Evolutionary conservation across 2,797 vertebrate species (phyloP), one percentile per base, ranked within the genome.

Genomic region (Podarcis lilfordi): DNA sequence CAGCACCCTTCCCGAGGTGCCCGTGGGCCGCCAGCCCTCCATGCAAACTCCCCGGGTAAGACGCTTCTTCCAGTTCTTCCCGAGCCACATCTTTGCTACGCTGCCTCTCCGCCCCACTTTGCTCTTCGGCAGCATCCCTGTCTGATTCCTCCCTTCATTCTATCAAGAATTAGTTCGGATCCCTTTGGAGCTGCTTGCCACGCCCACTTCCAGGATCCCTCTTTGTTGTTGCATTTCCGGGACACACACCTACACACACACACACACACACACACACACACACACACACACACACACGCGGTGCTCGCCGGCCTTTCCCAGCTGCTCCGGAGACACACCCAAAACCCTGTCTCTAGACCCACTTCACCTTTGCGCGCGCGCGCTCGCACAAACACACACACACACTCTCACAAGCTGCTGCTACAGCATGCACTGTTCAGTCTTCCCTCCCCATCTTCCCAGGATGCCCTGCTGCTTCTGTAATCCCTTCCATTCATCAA

Each of bases 151-250:
- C 27, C 21, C 5, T 37, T n/a, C 21, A 4, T 68, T 15, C 43
- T 43, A 19, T 5, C 25, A 13, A 15, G 43, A 45, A 40, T 23
- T 43, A 29, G 37, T 25, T 25, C 23, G 23, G 66, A 43, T 19
- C 23, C 64, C 7, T 19, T 25, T 32, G 13, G 74, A 37, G 27
- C 64, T 74, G 17, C 17, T 55, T 13, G 82, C 79, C 86, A 66
- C 78, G 25, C 35, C 78, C 89, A 76, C 45, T 75, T 8, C 2
- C 71, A 50, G 61, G 29, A 64, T 17, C 64, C 66, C 29, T 19
- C 76, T 85, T 89, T 89, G 77, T 72, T 74, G 50, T 61, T 74
- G 82, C 88, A 85, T 85, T 89, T 89, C 88, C 88, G 77, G 88
- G 59, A 80, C 61, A 40, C 2, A 29, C 6, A 66, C 17, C 8